Evolutionary conservation across 2,797 vertebrate genomes (phyloP), one percentile per base, ranked within the genome.

Genomic region (Coreius guichenoti): DNA sequence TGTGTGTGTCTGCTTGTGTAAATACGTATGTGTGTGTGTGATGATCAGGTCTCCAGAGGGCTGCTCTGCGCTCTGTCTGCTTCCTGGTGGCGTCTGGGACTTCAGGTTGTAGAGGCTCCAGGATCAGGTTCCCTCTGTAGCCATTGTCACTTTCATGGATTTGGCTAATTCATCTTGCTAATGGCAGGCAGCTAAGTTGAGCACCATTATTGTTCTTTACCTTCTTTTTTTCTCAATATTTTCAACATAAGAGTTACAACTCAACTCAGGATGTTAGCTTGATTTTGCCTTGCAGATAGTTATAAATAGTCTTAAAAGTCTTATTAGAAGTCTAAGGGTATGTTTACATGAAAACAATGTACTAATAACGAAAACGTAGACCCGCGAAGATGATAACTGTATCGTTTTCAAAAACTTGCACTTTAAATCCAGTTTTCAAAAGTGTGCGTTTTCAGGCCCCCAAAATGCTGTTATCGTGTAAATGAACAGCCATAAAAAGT

Each of bases 111-210:
- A 26, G 86, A 93, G 95, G 95, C 95, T 92, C 95, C 95, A 93
- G 94, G 95, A 95, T 96, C 94, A 95, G 93, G 94, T 95, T 95
- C 94, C 93, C 91, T 94, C 92, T 93, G 93, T 93, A 93, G 93
- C 91, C 92, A 90, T 94, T 95, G 95, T 95, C 95, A 94, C 92
- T 91, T 91, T 92, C 87, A 72, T 89, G 92, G 92, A 94, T 92
- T 88, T 67, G 77, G 85, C 92, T 95, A 95, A 96, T 96, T 95
- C 91, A 95, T 96, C 95, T 95, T 93, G 92, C 93, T 96, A 95
- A 96, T 95, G 95, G 94, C 94, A 94, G 93, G 92, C 93, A 87
- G 93, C 94, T 94, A 93, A 92, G 91, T 92, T 92, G 92, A 93
- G 91, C 85, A 45, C 91, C 89, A 91, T 92, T 92, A 93, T 91